Evolutionary conservation across 2,797 vertebrate species (phyloP), one percentile per base, ranked within the genome.

Genomic region (Novumbra hubbsi): DNA sequence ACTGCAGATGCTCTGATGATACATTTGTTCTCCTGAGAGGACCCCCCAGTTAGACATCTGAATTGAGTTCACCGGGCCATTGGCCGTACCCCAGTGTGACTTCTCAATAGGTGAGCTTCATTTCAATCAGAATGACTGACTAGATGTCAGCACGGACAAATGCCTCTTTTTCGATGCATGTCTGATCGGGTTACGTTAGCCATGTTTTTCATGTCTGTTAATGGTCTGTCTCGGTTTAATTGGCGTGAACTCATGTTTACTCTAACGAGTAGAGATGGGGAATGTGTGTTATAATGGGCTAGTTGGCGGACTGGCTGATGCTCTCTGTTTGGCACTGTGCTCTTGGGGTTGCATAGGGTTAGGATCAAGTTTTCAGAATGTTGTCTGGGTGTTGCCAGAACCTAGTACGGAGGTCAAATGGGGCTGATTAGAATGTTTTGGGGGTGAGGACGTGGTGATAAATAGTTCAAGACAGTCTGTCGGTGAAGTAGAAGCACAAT

Each of bases 401-500:
- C 49, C 19, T 64, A 60, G 73, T 57, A 41, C 69, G 21, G 17
- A 60, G 28, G 55, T 48, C 17, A 21, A 30, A 71, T 38, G 30
- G 71, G 62, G 15, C 48, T 57, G 21, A 76, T 34, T 6, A 45
- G 72, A 72, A 30, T 17, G 8, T 77, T 24, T 19, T 15, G 28
- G 38, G 38, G 38, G 77, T 24, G 34, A 45, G 28, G 69, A 17
- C 27, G 60, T 68, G 66, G n/a, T 70, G 34, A 65, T 27, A 28
- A 16, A 71, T 78, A 32, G 45, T 64, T 78, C 60, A 52, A 30
- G 30, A 14, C 38, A 71, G 70, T n/a, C 76, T 7, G 73, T 71
- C 62, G 48, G 49, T 79, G 72, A 77, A 76, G 72, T 80, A 86
- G 79, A 81, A 82, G 41, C 41, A 75, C 79, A 79, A 81, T 68